Evolutionary conservation across 2,797 vertebrate genomes (phyloP).

Genomic region (Rhinoraja longicauda): DNA sequence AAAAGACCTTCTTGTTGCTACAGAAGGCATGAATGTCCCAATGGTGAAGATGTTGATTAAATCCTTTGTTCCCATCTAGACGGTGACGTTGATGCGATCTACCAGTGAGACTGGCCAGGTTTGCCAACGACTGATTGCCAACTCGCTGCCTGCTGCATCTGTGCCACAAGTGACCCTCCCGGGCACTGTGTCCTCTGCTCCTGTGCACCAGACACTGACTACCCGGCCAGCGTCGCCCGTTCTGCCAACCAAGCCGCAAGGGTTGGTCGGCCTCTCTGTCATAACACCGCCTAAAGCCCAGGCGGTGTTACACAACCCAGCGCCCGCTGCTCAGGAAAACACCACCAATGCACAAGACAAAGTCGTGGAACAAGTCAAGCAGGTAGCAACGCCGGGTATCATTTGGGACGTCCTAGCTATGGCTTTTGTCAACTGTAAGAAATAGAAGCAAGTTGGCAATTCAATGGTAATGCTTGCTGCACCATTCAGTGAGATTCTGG

Average conservation of each 20-base stretch:
- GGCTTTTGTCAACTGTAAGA: background rate
- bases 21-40: background rate
- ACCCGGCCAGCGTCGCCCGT: conserved; percentile 60
- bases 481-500: too few relatives aligned
- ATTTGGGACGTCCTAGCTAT: background rate
- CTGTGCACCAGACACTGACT: conserved; percentile 57
- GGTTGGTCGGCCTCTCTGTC: conserved; percentile 64
- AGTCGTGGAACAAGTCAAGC: conserved; percentile 77
- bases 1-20: background rate
- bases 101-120: conserved; percentile 62
- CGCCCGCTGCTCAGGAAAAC: conserved; percentile 64
- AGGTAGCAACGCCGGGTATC: conserved; percentile 58
- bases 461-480: too few relatives aligned
- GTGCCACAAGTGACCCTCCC: conserved; percentile 58
- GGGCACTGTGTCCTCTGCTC: conserved; percentile 53
- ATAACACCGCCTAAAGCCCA: conserved; percentile 65
- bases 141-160: conserved; percentile 60
- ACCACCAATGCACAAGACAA: conserved; percentile 67
- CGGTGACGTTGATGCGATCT: conserved; percentile 70
- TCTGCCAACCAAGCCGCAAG: conserved; percentile 62
- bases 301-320: conserved; percentile 58
- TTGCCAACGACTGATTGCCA: conserved; percentile 68
- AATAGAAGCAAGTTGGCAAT: too few relatives aligned
- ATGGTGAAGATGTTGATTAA: background rate
- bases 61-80: conserved; percentile 51